Conservation (phyloP, 1,140 invertebrate genomes). For the Sminthurinus signatus region DNA sequence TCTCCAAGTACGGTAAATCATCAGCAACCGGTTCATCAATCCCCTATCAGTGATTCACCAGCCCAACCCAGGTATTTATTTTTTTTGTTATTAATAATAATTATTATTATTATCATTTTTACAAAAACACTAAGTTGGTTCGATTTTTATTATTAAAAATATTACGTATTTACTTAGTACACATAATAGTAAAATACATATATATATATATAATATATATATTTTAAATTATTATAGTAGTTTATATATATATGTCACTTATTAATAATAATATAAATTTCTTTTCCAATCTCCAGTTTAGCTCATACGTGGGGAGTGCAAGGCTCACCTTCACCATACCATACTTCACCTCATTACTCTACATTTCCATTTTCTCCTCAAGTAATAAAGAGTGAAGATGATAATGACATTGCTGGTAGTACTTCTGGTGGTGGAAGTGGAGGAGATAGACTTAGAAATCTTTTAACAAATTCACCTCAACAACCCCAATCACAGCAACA, state of each 20-base stretch:
- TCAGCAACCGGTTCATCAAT: background rate
- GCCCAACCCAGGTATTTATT: too few relatives aligned
- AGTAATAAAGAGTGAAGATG: conserved; percentile 16
- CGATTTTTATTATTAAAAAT: too few relatives aligned
- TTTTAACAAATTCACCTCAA: conserved; percentile 56
- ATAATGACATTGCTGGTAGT: conserved; percentile 2
- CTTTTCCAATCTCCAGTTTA: conserved; percentile 24
- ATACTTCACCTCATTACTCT: conserved; percentile 12
- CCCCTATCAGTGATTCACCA: conserved; percentile 5
- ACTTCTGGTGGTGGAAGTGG: background rate
- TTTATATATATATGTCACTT: background rate
- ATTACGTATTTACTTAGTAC: too few relatives aligned
- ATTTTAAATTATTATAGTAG: background rate
- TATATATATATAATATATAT: background rate
- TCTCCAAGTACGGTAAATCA: background rate
- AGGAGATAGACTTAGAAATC: conserved; percentile 55
- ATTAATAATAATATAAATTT: background rate
- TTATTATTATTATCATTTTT: too few relatives aligned
- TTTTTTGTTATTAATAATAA: too few relatives aligned
- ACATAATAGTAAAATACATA: too few relatives aligned
- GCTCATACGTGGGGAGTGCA: conserved; percentile 34
- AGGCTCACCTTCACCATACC: background rate
- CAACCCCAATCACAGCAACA: conserved; percentile 40
- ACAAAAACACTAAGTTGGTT: too few relatives aligned
- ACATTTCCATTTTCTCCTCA: conserved; percentile 19